phyloP scores from a whole-genome alignment of 2,888 invertebrate genomes.

The Oligia latruncula region DNA sequence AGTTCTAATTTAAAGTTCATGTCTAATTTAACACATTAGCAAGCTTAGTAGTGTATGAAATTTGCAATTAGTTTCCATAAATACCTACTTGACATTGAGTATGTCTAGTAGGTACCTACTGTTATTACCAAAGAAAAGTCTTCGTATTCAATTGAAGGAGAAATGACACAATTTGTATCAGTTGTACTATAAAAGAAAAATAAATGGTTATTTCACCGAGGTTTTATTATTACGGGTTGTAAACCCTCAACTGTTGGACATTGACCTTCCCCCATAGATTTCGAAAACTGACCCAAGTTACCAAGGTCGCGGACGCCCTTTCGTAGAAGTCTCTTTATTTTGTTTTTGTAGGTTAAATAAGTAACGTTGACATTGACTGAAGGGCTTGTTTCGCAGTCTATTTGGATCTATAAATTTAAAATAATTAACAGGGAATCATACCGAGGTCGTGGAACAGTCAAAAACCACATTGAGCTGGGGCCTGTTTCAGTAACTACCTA shows the following conservation, averaged over 20 bases:
- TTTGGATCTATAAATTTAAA: not conserved
- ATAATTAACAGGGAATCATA: not conserved
- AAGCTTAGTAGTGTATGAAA: slow-evolving; percentile 14
- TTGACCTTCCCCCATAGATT: slow-evolving; percentile 50
- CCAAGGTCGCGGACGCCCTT: slow-evolving; percentile 38
- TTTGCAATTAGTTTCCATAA: not conserved
- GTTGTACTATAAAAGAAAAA: not conserved
- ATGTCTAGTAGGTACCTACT: too few species aligned
- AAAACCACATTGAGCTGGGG: not conserved
- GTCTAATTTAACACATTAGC: slow-evolving; percentile 16
- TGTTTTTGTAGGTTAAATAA: not conserved
- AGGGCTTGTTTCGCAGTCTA: not conserved
- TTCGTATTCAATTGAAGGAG: slow-evolving; percentile 4
- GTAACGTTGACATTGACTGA: not conserved
- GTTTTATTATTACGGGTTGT: slow-evolving; percentile 18
- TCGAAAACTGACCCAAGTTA: slow-evolving; percentile 37
- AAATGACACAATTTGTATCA: slow-evolving; percentile 13
- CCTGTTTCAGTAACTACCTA: not conserved
- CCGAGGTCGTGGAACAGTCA: too few species aligned
- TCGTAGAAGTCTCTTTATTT: slow-evolving; percentile 4
- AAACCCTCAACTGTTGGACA: slow-evolving; percentile 31
- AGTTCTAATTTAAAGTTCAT: slow-evolving; percentile 6
- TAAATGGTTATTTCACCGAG: slow-evolving; percentile 12
- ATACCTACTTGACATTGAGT: not conserved
- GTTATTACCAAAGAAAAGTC: slow-evolving; percentile 1